Conservation (phyloP, 1,140 invertebrate species). For the Eriosoma lanigerum region DNA sequence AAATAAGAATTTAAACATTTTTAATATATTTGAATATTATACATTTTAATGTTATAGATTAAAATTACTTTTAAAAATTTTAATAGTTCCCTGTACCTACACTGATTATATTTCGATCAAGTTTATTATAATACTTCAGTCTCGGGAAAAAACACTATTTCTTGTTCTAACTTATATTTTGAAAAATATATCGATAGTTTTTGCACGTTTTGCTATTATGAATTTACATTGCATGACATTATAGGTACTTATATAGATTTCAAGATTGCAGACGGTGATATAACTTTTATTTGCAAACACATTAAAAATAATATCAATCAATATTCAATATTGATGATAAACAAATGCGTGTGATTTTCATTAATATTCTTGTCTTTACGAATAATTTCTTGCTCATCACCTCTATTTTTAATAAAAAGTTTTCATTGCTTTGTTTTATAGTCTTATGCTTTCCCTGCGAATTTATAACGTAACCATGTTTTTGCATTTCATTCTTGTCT, state of each 20-base stretch:
- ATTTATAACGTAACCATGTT: constrained; percentile 16
- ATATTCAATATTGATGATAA: background rate
- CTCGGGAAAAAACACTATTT: too few relatives aligned
- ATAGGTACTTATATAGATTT: background rate
- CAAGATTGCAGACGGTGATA: too few relatives aligned
- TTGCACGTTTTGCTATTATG: background rate
- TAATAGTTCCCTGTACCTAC: too few relatives aligned
- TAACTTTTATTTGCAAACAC: background rate
- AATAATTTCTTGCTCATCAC: background rate
- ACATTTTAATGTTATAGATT: too few relatives aligned
- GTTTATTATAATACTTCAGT: too few relatives aligned
- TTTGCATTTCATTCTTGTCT: background rate
- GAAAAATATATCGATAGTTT: background rate
- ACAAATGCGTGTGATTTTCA: background rate
- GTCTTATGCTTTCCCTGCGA: background rate
- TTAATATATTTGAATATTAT: too few relatives aligned
- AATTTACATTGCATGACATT: background rate
- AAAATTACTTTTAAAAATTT: too few relatives aligned
- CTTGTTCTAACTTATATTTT: background rate
- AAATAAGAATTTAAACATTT: too few relatives aligned
- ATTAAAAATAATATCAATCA: background rate
- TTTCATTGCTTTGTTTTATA: constrained; percentile 7
- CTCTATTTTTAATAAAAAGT: constrained; percentile 14
- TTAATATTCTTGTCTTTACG: constrained; percentile 13
- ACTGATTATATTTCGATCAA: too few relatives aligned